Evolutionary conservation across 2,888 invertebrate species (phyloP).

Genomic region (Drosophila quinaria): DNA sequence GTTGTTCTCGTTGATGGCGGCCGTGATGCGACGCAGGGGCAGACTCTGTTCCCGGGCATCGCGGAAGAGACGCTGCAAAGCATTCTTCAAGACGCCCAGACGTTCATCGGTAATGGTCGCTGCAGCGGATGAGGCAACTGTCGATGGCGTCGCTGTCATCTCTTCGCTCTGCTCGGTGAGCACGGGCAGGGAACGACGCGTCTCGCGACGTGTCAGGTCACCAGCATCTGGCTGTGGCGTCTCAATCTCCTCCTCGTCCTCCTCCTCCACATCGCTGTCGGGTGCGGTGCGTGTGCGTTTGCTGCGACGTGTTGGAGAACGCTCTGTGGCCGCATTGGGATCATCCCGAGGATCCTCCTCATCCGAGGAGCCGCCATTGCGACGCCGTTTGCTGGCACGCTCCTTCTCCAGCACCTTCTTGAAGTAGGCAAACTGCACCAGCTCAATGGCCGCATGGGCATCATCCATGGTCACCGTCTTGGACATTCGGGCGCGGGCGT

Average conservation of each 20-base stretch:
- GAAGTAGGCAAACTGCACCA: conserved; percentile 98
- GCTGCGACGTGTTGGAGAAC: conserved; percentile 70
- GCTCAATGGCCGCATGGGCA: conserved; percentile 95
- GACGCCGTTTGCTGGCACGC: conserved; percentile 88
- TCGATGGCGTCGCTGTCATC: too few species aligned
- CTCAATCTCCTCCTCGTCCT: conserved; percentile 82
- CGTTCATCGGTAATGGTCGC: conserved; percentile 85
- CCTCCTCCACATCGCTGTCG: conserved; percentile 77
- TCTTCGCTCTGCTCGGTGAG: too few species aligned
- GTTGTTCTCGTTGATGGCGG: conserved; percentile 89
- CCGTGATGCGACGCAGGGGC: conserved; percentile 88
- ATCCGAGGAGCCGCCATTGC: conserved; percentile 87
- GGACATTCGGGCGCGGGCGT: conserved; percentile 97
- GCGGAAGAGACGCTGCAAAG: conserved; percentile 91
- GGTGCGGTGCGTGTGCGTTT: conserved; percentile 79
- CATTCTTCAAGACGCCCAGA: conserved; percentile 90
- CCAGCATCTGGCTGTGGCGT: conserved; percentile 83
- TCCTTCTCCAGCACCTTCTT: conserved; percentile 95
- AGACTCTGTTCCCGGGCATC: conserved; percentile 92
- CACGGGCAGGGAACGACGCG: conserved; percentile 72
- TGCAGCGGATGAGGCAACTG: conserved; percentile 19
- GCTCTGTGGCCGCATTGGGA: not conserved
- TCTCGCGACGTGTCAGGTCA: conserved; percentile 84
- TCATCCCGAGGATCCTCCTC: conserved; percentile 84
- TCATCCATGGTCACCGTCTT: conserved; percentile 93